Base-by-base conservation (phyloP, 2,888 invertebrate genomes). In the Craniophora ligustri region DNA sequence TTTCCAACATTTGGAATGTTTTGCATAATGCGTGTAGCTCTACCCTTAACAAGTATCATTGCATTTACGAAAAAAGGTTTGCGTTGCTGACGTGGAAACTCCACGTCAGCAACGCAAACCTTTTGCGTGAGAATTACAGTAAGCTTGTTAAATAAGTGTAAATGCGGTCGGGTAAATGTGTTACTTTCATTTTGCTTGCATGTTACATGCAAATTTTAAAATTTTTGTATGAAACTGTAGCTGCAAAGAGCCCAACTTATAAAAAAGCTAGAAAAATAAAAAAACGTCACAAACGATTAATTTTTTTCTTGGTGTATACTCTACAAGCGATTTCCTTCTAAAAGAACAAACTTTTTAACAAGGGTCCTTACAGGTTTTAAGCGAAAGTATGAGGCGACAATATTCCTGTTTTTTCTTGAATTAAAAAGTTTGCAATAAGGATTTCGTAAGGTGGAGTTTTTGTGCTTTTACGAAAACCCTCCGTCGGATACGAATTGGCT, bases 281-380 rank as follows among this genome's bases (percentile, higher is more conserved):
- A n/a, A n/a, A 48, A 54, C 48, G 18, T 41, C n/a, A 30, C 16
- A 46, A 69, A 49, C 50, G 30, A 38, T 68, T 61, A 28, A 28
- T 36, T 32, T 38, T 46, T 21, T 56, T 47, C n/a, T 44, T 35
- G 34, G 31, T 45, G 28, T 39, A 48, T 50, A 42, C 49, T 51
- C 59, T 49, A 39, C 56, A 53, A 60, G 36, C 51, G 53, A 59
- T 66, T 72, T 65, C 59, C 57, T 67, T 56, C 51, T 21, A 26
- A 47, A 38, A 28, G 71, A 79, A 74, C 51, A n/a, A n/a, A n/a
- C n/a, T n/a, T 79, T 78, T 74, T 75, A 79, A 77, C 76, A 75
- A 76, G 72, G 71, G 71, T 67, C 39, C 60, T 64, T 60, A 60
- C 54, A 67, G 63, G 65, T 66, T 50, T 64, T 53, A 49, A 54